These are phyloP conservation scores for Balanococcus diminutus DNA, from an alignment of 2,888 invertebrate species.

Conservation along the genomic window DNA sequence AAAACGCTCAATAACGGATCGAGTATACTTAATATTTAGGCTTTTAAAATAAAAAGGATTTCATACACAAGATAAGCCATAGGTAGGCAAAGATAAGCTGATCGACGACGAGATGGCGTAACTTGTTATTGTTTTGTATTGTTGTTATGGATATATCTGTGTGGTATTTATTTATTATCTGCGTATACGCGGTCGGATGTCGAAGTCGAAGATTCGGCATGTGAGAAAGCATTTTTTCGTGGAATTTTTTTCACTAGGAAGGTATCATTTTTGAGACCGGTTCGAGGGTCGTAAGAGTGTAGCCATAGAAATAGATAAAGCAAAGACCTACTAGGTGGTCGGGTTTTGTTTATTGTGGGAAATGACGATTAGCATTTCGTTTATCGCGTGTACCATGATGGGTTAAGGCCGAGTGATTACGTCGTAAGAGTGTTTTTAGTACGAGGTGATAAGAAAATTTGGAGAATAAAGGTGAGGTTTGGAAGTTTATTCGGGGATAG, in stretches of 20 bases:
- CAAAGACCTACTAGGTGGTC: background rate
- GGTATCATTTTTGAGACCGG: conserved; percentile 15
- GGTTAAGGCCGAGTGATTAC: background rate
- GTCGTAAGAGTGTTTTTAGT: background rate
- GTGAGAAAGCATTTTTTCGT: background rate
- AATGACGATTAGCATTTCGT: background rate
- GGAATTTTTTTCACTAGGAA: background rate
- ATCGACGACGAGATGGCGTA: background rate
- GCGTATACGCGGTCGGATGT: background rate
- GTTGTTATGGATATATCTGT: no score
- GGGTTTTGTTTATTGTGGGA: background rate
- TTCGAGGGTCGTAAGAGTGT: conserved; percentile 4
- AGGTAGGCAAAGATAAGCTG: background rate
- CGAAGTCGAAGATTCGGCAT: background rate
- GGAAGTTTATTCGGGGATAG: background rate
- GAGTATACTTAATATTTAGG: background rate
- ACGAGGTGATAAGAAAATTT: background rate
- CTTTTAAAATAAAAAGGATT: background rate
- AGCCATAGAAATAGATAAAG: background rate
- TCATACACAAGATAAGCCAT: background rate
- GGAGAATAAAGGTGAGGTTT: background rate
- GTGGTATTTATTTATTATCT: background rate
- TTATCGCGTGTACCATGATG: background rate
- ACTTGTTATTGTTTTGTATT: background rate
- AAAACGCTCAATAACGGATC: background rate